Conservation (phyloP, 2,888 invertebrate genomes). For the Apodemia duryi region DNA sequence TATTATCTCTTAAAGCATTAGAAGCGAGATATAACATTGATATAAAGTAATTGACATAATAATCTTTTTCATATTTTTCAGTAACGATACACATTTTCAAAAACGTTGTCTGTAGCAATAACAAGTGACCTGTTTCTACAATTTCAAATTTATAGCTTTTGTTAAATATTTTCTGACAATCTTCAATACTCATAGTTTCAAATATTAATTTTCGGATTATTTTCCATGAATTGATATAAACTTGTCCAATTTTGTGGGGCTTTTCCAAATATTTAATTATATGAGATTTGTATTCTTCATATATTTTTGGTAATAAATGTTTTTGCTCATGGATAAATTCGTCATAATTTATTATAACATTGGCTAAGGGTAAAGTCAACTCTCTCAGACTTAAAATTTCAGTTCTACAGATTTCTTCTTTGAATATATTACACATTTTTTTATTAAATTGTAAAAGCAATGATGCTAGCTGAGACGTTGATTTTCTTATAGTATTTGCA, state of each 20-base stretch:
- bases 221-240: slow-evolving; percentile 79
- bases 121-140: slow-evolving; percentile 78
- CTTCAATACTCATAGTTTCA: slow-evolving; percentile 77
- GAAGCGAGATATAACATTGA: slow-evolving; percentile 76
- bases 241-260: slow-evolving; percentile 83
- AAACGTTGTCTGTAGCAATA: slow-evolving; percentile 76
- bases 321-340: slow-evolving; percentile 57
- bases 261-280: slow-evolving; percentile 83
- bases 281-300: slow-evolving; percentile 80
- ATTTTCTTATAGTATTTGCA: slow-evolving; percentile 73
- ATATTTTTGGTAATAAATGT: slow-evolving; percentile 73
- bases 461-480: slow-evolving; percentile 77
- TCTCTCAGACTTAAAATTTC: slow-evolving; percentile 79
- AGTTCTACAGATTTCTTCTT: slow-evolving; percentile 59
- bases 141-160: slow-evolving; percentile 83
- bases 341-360: slow-evolving; percentile 62
- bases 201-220: slow-evolving; percentile 81
- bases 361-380: slow-evolving; percentile 81
- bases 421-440: slow-evolving; percentile 65
- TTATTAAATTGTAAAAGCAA: slow-evolving; percentile 77
- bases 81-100: slow-evolving; percentile 63
- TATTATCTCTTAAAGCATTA: slow-evolving; percentile 66
- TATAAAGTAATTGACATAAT: slow-evolving; percentile 73
- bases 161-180: slow-evolving; percentile 75
- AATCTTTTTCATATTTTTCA: slow-evolving; percentile 52